Evolutionary conservation across 2,888 invertebrate species (phyloP).

Genomic region (Pseudolycoriella hygida): DNA sequence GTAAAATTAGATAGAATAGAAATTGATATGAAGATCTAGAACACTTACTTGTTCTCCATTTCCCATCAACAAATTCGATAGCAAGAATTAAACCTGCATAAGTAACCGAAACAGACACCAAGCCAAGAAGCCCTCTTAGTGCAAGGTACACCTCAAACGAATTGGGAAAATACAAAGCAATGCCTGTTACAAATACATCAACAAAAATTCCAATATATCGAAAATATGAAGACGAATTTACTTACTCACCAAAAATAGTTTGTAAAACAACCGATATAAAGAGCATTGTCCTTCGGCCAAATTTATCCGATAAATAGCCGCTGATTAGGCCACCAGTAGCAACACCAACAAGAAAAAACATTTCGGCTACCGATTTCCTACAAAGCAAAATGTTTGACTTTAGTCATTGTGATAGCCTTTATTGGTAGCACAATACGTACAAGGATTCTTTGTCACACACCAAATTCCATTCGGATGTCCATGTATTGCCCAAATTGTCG

Average conservation of each 20-base stretch:
- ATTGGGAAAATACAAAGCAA: slow-evolving; percentile 48
- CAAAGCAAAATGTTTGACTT: too few relatives aligned
- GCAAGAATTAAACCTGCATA: slow-evolving; percentile 65
- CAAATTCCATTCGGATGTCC: slow-evolving; percentile 58
- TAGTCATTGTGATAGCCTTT: too few relatives aligned
- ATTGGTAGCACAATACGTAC: neutral
- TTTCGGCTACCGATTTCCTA: slow-evolving; percentile 49
- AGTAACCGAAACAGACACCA: slow-evolving; percentile 65
- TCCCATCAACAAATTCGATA: slow-evolving; percentile 60
- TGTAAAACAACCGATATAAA: slow-evolving; percentile 52
- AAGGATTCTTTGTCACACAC: slow-evolving; percentile 54
- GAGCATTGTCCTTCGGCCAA: slow-evolving; percentile 58
- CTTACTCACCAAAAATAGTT: slow-evolving; percentile 38
- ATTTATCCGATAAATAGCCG: slow-evolving; percentile 62
- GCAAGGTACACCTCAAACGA: slow-evolving; percentile 52
- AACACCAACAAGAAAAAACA: slow-evolving; percentile 58
- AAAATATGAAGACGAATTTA: neutral
- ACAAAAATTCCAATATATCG: neutral
- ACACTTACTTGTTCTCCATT: slow-evolving; percentile 42
- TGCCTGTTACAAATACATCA: slow-evolving; percentile 20
- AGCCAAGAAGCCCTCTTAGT: slow-evolving; percentile 50
- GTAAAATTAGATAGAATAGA: too few relatives aligned
- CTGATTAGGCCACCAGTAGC: slow-evolving; percentile 63
- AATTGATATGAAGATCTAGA: too few relatives aligned
- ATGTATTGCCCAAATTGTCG: slow-evolving; percentile 39